Evolutionary conservation across 2,797 vertebrate genomes (phyloP), one percentile per base, ranked within the genome.

Genomic region (Bufotes viridis): DNA sequence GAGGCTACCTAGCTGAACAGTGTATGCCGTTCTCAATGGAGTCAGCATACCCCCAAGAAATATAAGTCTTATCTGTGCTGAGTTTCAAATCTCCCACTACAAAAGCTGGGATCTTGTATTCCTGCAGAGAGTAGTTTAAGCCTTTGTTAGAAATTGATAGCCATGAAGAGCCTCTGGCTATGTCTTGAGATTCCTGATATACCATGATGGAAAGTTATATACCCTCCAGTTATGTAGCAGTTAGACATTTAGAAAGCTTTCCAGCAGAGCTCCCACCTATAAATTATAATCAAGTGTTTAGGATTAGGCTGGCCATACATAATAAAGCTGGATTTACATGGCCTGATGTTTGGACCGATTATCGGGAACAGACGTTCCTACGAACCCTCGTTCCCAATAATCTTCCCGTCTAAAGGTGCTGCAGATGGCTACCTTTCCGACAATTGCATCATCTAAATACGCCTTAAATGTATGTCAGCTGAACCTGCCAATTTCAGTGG

Each of bases 241-340:
- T 86, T 24, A 85, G n/a, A 34, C 72, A 65, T 55, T 81, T 79
- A 63, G 75, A 88, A 63, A 88, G 79, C 51, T 86, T 75, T 60
- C 78, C 67, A 74, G n/a, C n/a, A 74, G 84, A 76, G 17, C 69
- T 75, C 67, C 86, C 75, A 81, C 53, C 34, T 79, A 63, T 18
- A 17, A 74, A 74, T 70, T 78, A 78, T 81, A 69, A 90, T 58
- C 82, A 53, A 10, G 75, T 13, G 63, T 67, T 67, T 42, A 76
- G 63, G 26, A 80, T 80, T 42, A 72, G 15, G 42, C 42, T 42
- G 42, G 42, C 42, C 42, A 42, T 42, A 42, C 42, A 7, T 5
- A 42, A 6, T 7, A 42, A 42, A 42, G 42, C 42, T 42, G 42
- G 42, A 42, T 72, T 80, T 42, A 55, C 67, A 29, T 55, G 17